Percentiles rank a stretch among this genome's conserved stretches.
Conservation (phyloP, 2,797 vertebrate genomes). For the Sebastes minor region DNA sequence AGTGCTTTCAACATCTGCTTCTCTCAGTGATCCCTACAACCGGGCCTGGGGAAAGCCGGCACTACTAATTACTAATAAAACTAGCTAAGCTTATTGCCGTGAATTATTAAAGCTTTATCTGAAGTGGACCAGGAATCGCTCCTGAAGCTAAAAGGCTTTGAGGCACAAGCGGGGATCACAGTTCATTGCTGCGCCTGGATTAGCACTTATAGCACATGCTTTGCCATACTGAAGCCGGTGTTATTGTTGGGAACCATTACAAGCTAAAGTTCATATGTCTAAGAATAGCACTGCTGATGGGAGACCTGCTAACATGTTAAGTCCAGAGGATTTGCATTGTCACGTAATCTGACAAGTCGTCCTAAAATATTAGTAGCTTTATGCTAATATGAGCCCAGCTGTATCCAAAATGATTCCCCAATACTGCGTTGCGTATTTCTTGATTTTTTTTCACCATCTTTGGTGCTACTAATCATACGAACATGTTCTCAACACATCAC, state of each 20-base stretch:
- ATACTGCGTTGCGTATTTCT: background rate
- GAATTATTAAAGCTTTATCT: conserved; percentile 93
- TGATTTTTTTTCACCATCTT: background rate
- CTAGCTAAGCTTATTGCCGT: conserved; percentile 90
- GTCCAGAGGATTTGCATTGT: conserved; percentile 39
- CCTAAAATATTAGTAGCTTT: conserved; percentile 22
- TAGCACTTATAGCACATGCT: conserved; percentile 44
- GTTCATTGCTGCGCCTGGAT: conserved; percentile 61
- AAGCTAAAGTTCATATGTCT: conserved; percentile 29
- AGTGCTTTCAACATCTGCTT: conserved; percentile 87
- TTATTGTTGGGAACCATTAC: conserved; percentile 40
- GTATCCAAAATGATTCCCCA: background rate
- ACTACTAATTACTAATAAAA: conserved; percentile 93
- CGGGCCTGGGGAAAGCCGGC: conserved; percentile 80
- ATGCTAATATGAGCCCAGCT: background rate
- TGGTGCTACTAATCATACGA: background rate
- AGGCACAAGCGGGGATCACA: conserved; percentile 70
- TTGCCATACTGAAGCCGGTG: conserved; percentile 9
- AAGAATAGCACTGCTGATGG: conserved; percentile 16
- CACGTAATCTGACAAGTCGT: conserved; percentile 28
- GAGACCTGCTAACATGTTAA: conserved; percentile 20
- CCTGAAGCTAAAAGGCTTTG: conserved; percentile 78
- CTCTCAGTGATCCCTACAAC: conserved; percentile 82
- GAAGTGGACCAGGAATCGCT: conserved; percentile 84
- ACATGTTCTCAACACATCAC: too few species aligned